phyloP scores from a whole-genome alignment of 2,797 vertebrate genomes.

The Poecilia velifera region DNA sequence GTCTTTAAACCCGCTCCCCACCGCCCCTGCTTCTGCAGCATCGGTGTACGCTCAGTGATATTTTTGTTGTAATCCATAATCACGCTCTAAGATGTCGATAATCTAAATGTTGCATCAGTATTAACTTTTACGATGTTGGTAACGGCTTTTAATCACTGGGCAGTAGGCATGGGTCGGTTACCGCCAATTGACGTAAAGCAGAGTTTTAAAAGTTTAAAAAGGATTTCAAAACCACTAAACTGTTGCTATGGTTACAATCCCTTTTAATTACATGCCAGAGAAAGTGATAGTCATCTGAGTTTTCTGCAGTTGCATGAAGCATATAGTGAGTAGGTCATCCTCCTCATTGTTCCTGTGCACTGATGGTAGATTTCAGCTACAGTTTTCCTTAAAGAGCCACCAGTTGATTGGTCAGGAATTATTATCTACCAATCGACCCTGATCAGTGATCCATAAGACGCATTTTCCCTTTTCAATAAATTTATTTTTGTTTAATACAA shows the following conservation, averaged over 20 bases:
- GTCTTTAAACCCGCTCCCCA: neutral
- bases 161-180: neutral
- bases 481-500: neutral
- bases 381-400: neutral
- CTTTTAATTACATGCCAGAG: neutral
- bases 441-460: neutral
- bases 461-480: neutral
- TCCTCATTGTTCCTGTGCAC: neutral
- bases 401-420: neutral
- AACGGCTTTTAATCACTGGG: slow-evolving; percentile 26
- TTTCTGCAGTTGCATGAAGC: neutral
- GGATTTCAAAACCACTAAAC: neutral
- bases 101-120: slow-evolving; percentile 48
- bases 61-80: slow-evolving; percentile 36
- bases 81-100: slow-evolving; percentile 34
- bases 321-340: neutral
- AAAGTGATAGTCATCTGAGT: neutral
- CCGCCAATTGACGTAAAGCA: neutral
- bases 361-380: neutral
- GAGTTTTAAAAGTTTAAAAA: neutral
- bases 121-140: slow-evolving; percentile 22
- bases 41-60: slow-evolving; percentile 44
- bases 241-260: neutral
- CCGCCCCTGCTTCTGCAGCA: slow-evolving; percentile 32
- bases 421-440: neutral